Evolutionary conservation across 2,797 vertebrate genomes (phyloP).

Genomic region (Harpagifer antarcticus): DNA sequence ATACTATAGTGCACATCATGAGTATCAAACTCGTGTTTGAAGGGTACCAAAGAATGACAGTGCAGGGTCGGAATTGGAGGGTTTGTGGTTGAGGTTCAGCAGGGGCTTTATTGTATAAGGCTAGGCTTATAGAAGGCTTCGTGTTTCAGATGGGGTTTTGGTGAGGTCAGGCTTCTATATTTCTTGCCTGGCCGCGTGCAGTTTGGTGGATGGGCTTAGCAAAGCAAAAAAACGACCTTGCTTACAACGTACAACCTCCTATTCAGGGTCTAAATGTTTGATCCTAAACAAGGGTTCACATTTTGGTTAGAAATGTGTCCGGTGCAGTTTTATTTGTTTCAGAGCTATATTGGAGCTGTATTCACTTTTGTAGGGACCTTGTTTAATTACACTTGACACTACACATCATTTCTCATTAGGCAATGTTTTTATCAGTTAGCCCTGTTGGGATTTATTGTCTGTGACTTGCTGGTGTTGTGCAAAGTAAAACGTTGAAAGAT

Average conservation of each 20-base stretch:
- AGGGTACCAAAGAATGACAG: conserved; percentile 60
- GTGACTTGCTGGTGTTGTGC: neutral
- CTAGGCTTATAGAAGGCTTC: conserved; percentile 57
- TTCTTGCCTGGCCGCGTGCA: conserved; percentile 33
- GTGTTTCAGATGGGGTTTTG: conserved; percentile 65
- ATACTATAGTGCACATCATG: conserved; percentile 6
- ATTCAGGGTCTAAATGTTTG: conserved; percentile 7
- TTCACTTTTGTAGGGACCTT: neutral
- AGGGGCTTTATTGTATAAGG: conserved; percentile 63
- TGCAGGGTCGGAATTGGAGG: conserved; percentile 45
- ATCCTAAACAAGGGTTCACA: neutral
- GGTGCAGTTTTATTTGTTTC: neutral
- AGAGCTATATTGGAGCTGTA: neutral
- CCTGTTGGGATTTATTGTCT: neutral
- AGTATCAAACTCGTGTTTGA: conserved; percentile 2
- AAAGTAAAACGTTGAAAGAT: conserved; percentile 21
- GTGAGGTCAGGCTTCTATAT: conserved; percentile 61
- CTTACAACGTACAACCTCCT: conserved; percentile 1
- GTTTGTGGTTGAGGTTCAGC: conserved; percentile 71
- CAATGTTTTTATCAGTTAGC: neutral
- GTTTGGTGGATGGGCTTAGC: conserved; percentile 16
- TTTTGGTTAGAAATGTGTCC: neutral
- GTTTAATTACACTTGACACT: neutral
- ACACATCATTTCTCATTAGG: neutral
- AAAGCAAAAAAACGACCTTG: neutral